Evolutionary conservation across 2,113 vertebrate genomes (phyloP).

Genomic region (Xiphophorus couchianus): DNA sequence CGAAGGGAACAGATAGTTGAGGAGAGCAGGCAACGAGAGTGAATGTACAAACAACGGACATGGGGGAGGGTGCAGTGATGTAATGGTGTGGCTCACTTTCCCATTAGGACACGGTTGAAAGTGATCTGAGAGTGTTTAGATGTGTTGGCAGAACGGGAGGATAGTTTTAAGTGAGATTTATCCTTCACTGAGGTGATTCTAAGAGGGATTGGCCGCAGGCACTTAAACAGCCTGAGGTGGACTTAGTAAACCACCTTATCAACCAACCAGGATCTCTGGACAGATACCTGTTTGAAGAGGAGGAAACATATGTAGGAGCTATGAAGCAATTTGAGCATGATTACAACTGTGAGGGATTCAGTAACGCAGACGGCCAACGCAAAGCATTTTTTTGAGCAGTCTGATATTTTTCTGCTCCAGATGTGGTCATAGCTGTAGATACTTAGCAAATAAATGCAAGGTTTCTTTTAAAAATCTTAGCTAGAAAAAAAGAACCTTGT

Average conservation of each 20-base stretch:
- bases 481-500: too few species aligned
- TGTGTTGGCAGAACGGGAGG: conserved; percentile 65
- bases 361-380: not conserved
- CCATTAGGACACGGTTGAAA: conserved; percentile 67
- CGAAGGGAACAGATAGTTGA: conserved; percentile 24
- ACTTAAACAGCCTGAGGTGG: conserved; percentile 57
- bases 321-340: conserved; percentile 6
- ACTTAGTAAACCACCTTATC: conserved; percentile 37
- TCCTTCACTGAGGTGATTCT: conserved; percentile 60
- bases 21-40: conserved; percentile 33
- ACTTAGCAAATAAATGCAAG: not conserved
- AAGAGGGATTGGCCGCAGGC: conserved; percentile 63
- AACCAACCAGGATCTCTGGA: conserved; percentile 26
- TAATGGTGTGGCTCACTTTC: conserved; percentile 60
- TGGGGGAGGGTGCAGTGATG: conserved; percentile 53
- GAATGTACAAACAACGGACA: conserved; percentile 21
- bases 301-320: not conserved
- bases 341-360: not conserved
- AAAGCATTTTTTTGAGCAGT: not conserved
- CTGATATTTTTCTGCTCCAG: not conserved
- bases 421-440: not conserved
- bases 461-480: not conserved
- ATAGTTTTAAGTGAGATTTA: conserved; percentile 75
- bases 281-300: conserved; percentile 3
- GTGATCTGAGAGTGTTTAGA: conserved; percentile 69